Base-by-base conservation (phyloP, 1,140 invertebrate species). In the Globodera rostochiensis region DNA sequence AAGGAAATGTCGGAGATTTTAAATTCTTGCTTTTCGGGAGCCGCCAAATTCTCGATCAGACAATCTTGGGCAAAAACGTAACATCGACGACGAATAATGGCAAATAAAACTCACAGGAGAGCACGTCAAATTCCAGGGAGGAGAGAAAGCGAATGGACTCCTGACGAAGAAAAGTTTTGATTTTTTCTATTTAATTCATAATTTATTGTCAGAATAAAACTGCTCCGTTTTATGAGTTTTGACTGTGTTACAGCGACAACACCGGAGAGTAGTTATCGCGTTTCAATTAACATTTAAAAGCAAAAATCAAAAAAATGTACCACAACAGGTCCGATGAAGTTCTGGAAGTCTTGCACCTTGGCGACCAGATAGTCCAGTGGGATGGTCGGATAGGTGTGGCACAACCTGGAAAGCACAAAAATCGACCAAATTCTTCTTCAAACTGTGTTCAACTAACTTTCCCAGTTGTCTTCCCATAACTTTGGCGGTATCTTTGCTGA, bases 401-500 rank as follows among this genome's bases (percentile, higher is more conserved):
- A 96, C 21, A 98, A 92, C 57, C 66, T 73, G 47, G 13, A 73
- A 47, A 57, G 9, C 47, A 36, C 36, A 36, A 36, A 25, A 36
- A 36, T 36, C 45, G 47, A 67, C 45, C 46, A n/a, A 25, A 21
- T 45, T 15, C 57, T 74, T 79, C 45, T 47, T 11, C 71, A 3
- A 49, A 79, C 25, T 9, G 36, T 21, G n/a, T 50, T 50, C n/a
- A 79, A 79, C 66, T 2, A 13, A 73, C 92, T 99, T 99, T 19
- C 96, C 97, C 79, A 99, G 94, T 57, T 95, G 93, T 80, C 98
- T 91, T 8, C 98, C 97, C 77, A 96, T 94, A 0, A 94, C 95
- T 91, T 98, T 99, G 3, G 98, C 95, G 87, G 96, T 99, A 91
- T 99, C 98, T 90, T 98, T 99, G 86, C 95, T 96, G 3, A 99